Conservation (phyloP, 2,113 vertebrate species). For the Toxostoma redivivum region DNA sequence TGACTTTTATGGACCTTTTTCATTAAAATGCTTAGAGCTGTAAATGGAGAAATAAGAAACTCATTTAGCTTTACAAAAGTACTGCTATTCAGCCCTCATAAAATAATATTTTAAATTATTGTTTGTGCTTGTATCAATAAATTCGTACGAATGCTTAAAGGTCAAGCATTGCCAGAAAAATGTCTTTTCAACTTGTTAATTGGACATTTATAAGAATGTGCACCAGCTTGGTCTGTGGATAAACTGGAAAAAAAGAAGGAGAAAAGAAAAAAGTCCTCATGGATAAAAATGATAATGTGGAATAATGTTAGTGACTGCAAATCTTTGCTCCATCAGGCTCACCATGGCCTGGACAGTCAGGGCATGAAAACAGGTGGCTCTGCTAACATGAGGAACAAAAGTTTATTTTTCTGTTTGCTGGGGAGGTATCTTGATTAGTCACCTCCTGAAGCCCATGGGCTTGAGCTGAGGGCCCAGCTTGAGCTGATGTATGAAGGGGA, state of each 20-base stretch:
- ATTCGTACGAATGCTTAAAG: constrained; percentile 50
- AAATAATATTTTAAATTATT: constrained; percentile 53
- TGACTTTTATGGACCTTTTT: constrained; percentile 54
- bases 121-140: constrained; percentile 55
- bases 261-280: neutral
- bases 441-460: neutral
- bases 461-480: neutral
- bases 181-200: constrained; percentile 56
- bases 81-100: neutral
- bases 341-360: neutral
- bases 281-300: neutral
- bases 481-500: neutral
- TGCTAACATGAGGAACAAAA: neutral
- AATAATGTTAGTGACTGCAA: neutral
- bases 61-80: constrained; percentile 60
- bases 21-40: constrained; percentile 60
- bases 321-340: neutral
- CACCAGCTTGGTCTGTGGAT: neutral
- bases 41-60: constrained; percentile 56
- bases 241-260: neutral
- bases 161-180: constrained; percentile 50
- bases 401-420: neutral
- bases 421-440: neutral
- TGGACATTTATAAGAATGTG: constrained; percentile 32
- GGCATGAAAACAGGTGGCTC: neutral